These are phyloP conservation scores for Callaeas wilsoni DNA, from an alignment of 2,113 vertebrate genomes.

Conservation along the genomic window DNA sequence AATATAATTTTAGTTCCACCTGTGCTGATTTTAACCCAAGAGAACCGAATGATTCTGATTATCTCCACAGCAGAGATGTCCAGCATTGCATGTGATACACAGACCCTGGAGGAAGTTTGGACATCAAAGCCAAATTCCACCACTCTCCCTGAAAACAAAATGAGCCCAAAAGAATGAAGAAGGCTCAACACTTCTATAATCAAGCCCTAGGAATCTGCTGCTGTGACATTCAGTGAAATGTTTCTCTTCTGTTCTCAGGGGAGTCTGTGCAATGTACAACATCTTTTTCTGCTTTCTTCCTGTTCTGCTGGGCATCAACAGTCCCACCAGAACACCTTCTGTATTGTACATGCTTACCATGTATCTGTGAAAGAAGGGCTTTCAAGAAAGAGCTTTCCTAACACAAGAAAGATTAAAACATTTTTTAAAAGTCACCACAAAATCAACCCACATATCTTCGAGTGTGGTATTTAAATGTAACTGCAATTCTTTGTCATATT, in stretches of 20 bases:
- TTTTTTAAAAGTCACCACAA: background rate
- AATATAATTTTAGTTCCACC: background rate
- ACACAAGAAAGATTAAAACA: background rate
- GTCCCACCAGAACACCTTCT: background rate
- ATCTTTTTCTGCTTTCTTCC: background rate
- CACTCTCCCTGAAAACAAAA: background rate
- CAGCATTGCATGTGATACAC: rapidly evolving
- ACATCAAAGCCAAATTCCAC: background rate
- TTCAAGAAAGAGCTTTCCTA: background rate
- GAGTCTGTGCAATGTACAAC: background rate
- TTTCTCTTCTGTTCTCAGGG: background rate
- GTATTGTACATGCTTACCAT: rapidly evolving
- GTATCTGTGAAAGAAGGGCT: background rate
- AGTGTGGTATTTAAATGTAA: background rate
- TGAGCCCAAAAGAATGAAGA: background rate
- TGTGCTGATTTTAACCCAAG: background rate
- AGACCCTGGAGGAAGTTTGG: background rate
- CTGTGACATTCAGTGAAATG: background rate
- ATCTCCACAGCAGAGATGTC: background rate
- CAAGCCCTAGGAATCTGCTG: background rate
- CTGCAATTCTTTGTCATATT: background rate
- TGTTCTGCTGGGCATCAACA: background rate
- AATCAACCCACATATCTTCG: background rate
- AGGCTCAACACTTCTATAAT: background rate
- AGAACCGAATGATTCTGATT: background rate